Conservation (phyloP, 2,113 vertebrate genomes). For the Rhodinocichla rosea region DNA sequence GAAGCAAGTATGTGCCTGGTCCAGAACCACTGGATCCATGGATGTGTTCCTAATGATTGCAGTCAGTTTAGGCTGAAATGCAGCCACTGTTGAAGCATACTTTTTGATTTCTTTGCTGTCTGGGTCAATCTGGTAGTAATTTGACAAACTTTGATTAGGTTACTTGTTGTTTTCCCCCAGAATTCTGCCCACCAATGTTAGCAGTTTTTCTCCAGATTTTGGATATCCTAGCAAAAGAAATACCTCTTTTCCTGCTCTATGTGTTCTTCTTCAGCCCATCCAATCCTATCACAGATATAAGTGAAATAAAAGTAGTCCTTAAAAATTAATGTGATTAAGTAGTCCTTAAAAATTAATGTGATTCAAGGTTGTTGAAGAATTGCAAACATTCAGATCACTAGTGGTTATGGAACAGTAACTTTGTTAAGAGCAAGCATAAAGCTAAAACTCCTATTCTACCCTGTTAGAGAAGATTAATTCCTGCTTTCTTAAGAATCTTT, state of each 20-base stretch:
- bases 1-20: neutral
- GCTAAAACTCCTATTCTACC: neutral
- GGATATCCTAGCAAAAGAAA: neutral
- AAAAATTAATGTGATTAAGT: neutral
- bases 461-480: constrained; percentile 20
- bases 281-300: neutral
- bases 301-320: neutral
- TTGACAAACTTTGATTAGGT: neutral
- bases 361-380: neutral
- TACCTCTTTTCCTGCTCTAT: neutral
- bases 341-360: neutral
- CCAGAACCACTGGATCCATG: neutral
- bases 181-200: neutral
- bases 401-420: neutral
- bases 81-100: neutral
- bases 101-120: neutral
- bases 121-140: neutral
- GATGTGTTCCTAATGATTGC: neutral
- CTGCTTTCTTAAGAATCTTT: neutral
- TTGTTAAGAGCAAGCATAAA: neutral
- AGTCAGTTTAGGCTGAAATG: neutral
- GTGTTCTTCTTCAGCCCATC: neutral
- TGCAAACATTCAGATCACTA: neutral
- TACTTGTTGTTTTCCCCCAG: neutral
- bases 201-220: neutral